Conservation (phyloP, 1,140 invertebrate genomes). For the Harlomillsia oculata region DNA sequence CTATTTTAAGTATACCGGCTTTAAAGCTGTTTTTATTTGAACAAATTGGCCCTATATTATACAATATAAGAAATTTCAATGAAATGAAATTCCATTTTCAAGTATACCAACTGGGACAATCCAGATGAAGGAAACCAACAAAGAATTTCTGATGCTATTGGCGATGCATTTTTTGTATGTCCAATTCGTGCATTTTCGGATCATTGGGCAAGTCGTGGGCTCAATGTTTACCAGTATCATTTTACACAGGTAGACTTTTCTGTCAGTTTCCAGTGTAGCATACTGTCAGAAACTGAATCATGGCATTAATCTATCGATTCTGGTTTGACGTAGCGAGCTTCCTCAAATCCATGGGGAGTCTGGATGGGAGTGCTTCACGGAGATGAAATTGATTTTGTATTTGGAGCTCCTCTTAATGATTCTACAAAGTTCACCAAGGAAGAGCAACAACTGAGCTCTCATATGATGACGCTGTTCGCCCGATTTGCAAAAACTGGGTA, state of each 20-base stretch:
- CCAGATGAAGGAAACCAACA: constrained; percentile 73
- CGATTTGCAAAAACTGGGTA: constrained; percentile 79
- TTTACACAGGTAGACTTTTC: constrained; percentile 82
- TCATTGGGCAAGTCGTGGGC: constrained; percentile 64
- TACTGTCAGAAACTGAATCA: constrained; percentile 40
- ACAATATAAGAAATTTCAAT: constrained; percentile 56
- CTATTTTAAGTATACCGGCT: neutral
- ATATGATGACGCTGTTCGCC: constrained; percentile 75
- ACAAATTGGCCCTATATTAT: constrained; percentile 36
- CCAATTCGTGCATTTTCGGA: constrained; percentile 79
- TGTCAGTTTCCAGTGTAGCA: too few relatives aligned
- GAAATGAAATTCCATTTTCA: constrained; percentile 40
- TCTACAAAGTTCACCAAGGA: constrained; percentile 66
- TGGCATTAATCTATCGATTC: neutral
- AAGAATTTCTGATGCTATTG: constrained; percentile 74
- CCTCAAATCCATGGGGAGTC: constrained; percentile 79
- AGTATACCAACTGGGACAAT: constrained; percentile 86
- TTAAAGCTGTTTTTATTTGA: neutral
- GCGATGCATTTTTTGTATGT: constrained; percentile 88
- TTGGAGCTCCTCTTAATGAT: constrained; percentile 75
- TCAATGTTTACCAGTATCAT: constrained; percentile 84
- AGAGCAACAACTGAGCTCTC: constrained; percentile 68
- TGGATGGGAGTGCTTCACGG: constrained; percentile 98
- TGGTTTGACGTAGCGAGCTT: constrained; percentile 58
- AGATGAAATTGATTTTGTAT: constrained; percentile 91